These are phyloP conservation scores for Cheilosia variabilis DNA, from an alignment of 2,888 invertebrate genomes.

Conservation along the genomic window DNA sequence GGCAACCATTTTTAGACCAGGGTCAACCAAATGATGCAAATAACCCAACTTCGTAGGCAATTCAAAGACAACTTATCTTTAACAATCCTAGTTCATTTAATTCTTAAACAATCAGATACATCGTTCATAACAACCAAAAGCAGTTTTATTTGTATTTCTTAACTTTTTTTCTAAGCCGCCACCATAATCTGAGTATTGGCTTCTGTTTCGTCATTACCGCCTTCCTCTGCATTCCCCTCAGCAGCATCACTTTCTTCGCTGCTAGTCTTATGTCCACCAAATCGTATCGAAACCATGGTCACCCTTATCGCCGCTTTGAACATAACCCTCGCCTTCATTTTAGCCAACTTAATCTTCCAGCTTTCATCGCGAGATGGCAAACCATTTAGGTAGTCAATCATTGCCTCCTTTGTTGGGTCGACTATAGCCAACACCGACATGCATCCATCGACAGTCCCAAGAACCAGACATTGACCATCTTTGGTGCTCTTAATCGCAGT, in stretches of 20 bases:
- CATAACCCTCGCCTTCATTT: conserved; percentile 87
- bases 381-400: conserved; percentile 86
- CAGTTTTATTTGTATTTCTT: background rate
- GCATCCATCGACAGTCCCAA: conserved; percentile 97
- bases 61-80: background rate
- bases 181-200: conserved; percentile 34
- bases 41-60: background rate
- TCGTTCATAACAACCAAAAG: conserved; percentile 27
- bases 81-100: conserved; percentile 20
- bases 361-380: conserved; percentile 89
- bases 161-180: conserved; percentile 31
- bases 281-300: conserved; percentile 84
- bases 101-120: conserved; percentile 1
- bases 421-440: conserved; percentile 94
- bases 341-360: conserved; percentile 89
- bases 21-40: too few species aligned
- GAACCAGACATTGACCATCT: conserved; percentile 92
- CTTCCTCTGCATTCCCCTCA: conserved; percentile 1
- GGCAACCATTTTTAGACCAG: too few species aligned
- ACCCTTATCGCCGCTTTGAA: conserved; percentile 89
- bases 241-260: conserved; percentile 2
- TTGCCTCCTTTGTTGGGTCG: conserved; percentile 88
- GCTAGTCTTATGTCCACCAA: conserved; percentile 77
- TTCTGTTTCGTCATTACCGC: conserved; percentile 16
- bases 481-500: conserved; percentile 91